These are phyloP conservation scores for Pollicipes pollicipes DNA, from an alignment of 1,140 invertebrate genomes.

Conservation along the genomic window DNA sequence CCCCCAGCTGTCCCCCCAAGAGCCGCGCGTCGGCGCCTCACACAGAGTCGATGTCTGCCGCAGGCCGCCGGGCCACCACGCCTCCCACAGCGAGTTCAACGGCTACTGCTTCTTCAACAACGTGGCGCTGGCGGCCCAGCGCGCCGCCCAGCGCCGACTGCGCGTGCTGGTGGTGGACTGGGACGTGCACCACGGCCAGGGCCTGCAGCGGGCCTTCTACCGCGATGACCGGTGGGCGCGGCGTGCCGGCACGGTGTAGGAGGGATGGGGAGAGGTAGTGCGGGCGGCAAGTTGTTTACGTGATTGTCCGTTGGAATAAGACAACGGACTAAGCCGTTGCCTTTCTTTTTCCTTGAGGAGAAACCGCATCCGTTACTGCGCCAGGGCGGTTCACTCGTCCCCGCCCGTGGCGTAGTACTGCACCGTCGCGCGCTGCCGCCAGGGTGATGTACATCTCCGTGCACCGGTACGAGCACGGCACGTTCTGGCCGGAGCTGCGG, in stretches of 20 bases:
- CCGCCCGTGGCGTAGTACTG: no score
- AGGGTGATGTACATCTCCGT: constrained; percentile 94
- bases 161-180: constrained; percentile 87
- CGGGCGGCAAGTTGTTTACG: no score
- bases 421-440: constrained; percentile 21
- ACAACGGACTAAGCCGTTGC: no score
- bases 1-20: no score
- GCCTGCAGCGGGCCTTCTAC: constrained; percentile 88
- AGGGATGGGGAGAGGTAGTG: no score
- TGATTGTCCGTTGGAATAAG: no score
- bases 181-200: constrained; percentile 93
- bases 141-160: constrained; percentile 63
- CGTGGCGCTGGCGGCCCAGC: constrained; percentile 73
- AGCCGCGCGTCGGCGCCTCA: no score
- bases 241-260: no score
- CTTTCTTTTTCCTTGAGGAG: no score
- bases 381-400: no score
- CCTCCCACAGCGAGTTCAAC: constrained; percentile 67
- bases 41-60: no score
- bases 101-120: constrained; percentile 97
- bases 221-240: constrained; percentile 54
- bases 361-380: no score
- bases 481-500: constrained; percentile 78
- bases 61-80: constrained; percentile 93
- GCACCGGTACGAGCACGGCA: constrained; percentile 84